These are phyloP conservation scores for Camelus bactrianus DNA, from an alignment of 2,113 vertebrate genomes.

Conservation along the genomic window DNA sequence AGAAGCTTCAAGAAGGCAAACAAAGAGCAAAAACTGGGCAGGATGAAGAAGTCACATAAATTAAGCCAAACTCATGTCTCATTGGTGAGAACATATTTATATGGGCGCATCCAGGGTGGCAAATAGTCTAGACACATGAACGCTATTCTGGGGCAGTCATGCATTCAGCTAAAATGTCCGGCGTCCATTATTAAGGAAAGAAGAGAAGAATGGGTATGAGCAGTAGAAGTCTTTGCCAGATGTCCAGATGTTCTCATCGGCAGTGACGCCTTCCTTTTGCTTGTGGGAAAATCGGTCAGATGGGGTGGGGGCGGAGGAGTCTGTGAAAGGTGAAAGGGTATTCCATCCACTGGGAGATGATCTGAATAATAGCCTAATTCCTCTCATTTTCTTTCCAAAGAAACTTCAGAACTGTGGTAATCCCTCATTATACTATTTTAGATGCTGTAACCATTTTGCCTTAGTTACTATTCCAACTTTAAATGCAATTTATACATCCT, in stretches of 20 bases:
- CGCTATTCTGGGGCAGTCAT: not conserved
- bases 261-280: not conserved
- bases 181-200: not conserved
- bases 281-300: not conserved
- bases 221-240: not conserved
- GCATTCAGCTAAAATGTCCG: not conserved
- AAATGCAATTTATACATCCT: not conserved
- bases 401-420: not conserved
- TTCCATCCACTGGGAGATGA: not conserved
- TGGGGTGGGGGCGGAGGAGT: not conserved
- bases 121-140: not conserved
- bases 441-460: not conserved
- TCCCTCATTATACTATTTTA: not conserved
- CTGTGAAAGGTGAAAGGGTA: not conserved
- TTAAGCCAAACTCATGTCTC: not conserved
- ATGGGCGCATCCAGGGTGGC: not conserved
- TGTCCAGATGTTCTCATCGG: not conserved
- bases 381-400: conserved; percentile 5
- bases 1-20: not conserved
- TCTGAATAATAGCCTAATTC: not conserved
- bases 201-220: not conserved
- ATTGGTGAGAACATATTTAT: not conserved
- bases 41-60: not conserved
- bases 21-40: not conserved
- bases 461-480: conserved; percentile 21